Conservation (phyloP, 2,888 invertebrate genomes). For the Parthenolecanium corni region DNA sequence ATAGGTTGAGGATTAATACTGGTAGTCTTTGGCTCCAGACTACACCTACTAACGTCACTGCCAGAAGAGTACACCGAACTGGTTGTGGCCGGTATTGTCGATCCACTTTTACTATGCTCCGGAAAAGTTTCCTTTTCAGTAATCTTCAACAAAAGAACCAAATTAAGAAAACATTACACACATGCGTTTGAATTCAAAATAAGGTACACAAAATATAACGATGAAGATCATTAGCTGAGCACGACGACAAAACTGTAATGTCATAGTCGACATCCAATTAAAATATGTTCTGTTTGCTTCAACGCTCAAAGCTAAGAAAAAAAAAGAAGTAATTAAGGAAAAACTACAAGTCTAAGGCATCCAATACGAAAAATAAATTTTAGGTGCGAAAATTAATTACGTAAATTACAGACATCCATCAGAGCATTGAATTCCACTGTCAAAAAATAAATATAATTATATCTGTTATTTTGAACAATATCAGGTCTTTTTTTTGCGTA, state of each 20-base stretch:
- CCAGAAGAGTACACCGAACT: slow-evolving; percentile 6
- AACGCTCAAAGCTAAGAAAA: not conserved
- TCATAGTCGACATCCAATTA: not conserved
- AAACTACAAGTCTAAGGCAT: not conserved
- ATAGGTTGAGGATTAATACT: slow-evolving; percentile 4
- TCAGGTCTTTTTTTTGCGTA: no score
- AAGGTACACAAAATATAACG: not conserved
- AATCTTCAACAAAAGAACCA: not conserved
- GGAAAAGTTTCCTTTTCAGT: not conserved
- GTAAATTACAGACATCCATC: not conserved
- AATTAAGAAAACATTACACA: no score
- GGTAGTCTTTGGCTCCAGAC: slow-evolving; percentile 1
- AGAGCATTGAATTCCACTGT: no score
- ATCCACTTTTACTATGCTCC: not conserved
- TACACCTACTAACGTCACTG: slow-evolving; percentile 12
- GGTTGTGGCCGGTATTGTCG: not conserved
- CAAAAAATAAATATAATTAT: no score
- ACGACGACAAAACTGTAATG: not conserved
- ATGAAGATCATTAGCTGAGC: not conserved
- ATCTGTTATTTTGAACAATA: no score
- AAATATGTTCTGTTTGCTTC: not conserved
- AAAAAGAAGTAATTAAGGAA: not conserved
- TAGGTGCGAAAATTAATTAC: not conserved
- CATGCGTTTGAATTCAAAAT: not conserved
- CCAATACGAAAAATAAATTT: not conserved